phyloP scores from a whole-genome alignment of 2,113 vertebrate species.

The Maccullochella peelii region DNA sequence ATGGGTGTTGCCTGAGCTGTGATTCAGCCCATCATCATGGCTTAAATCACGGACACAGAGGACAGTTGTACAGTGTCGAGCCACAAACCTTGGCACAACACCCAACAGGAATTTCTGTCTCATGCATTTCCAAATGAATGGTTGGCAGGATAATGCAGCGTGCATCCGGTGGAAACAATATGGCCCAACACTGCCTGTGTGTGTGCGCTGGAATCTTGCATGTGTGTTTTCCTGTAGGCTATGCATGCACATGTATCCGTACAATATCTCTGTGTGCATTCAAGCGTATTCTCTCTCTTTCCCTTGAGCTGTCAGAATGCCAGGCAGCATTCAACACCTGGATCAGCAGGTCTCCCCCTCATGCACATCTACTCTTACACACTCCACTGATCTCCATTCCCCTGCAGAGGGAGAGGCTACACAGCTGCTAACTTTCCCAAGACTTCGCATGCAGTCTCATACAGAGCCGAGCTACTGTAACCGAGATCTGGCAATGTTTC shows the following conservation, averaged over 20 bases:
- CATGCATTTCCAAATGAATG: conserved; percentile 66
- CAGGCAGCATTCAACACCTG: conserved; percentile 78
- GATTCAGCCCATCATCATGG: conserved; percentile 64
- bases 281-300: conserved; percentile 46
- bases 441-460: conserved; percentile 48
- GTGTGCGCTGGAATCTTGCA: conserved; percentile 6
- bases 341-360: conserved; percentile 76
- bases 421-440: conserved; percentile 77
- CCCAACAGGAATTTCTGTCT: conserved; percentile 60
- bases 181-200: conserved; percentile 25
- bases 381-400: conserved; percentile 71
- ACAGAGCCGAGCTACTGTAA: conserved; percentile 65
- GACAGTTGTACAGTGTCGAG: conserved; percentile 63
- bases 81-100: conserved; percentile 64
- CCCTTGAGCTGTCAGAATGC: conserved; percentile 65
- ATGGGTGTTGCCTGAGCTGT: conserved; percentile 62
- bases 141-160: conserved; percentile 64
- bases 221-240: conserved; percentile 45
- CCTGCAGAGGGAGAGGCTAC: conserved; percentile 57
- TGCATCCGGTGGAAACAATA: conserved; percentile 68
- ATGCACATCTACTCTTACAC: conserved; percentile 73
- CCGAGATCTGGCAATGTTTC: conserved; percentile 51
- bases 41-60: conserved; percentile 58
- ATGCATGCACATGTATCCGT: conserved; percentile 41
- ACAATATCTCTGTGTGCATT: conserved; percentile 51